Conservation (phyloP, 2,113 vertebrate species). For the Anoplopoma fimbria region DNA sequence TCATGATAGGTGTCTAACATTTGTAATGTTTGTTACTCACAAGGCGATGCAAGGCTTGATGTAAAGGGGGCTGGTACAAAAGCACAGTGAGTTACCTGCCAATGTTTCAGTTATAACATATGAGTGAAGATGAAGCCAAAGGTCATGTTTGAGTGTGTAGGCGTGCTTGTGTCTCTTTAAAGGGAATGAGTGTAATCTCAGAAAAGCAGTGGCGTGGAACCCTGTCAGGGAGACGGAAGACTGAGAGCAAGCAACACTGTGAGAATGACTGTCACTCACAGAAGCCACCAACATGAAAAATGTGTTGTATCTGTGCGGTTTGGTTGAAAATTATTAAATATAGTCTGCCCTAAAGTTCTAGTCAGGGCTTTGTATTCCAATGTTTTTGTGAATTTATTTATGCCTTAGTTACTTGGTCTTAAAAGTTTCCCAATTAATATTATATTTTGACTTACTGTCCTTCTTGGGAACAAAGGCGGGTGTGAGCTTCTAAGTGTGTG, state of each 20-base stretch:
- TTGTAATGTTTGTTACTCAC: conserved; percentile 16
- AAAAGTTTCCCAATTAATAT: conserved; percentile 49
- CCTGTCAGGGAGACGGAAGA: conserved; percentile 35
- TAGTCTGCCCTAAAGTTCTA: background rate
- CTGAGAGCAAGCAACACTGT: background rate
- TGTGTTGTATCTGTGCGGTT: background rate
- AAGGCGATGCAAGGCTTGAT: background rate
- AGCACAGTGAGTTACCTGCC: background rate
- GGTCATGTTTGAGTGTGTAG: background rate
- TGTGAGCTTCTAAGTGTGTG: conserved; percentile 28
- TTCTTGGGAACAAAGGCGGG: conserved; percentile 54
- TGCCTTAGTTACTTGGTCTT: conserved; percentile 1
- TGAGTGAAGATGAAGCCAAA: background rate
- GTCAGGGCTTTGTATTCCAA: background rate
- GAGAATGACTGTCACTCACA: conserved; percentile 41
- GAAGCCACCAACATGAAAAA: conserved; percentile 9
- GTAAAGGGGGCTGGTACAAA: background rate
- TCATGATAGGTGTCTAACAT: background rate
- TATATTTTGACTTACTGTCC: conserved; percentile 32
- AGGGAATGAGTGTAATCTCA: conserved; percentile 62
- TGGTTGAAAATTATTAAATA: background rate
- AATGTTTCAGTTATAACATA: background rate
- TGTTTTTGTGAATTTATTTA: background rate
- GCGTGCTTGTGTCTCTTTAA: conserved; percentile 51
- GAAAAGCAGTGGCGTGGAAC: conserved; percentile 62